Evolutionary conservation across 2,797 vertebrate species (phyloP).

Genomic region (Rhyacichthys aspro): DNA sequence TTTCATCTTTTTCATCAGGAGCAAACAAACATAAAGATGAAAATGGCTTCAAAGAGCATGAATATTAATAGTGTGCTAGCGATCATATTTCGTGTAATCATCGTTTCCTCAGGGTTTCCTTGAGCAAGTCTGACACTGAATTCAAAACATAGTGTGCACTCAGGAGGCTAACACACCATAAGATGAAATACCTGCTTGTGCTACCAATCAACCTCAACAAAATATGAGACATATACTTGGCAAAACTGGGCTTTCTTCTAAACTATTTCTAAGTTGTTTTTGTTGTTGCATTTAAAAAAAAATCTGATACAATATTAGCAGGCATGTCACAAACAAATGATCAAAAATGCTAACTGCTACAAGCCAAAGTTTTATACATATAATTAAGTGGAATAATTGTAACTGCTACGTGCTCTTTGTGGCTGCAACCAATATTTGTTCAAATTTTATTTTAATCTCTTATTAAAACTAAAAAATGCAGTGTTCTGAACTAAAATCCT

Average conservation of each 20-base stretch:
- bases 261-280: too few relatives aligned
- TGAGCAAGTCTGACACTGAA: constrained; percentile 70
- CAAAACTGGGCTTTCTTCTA: constrained; percentile 37
- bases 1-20: constrained; percentile 92
- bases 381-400: too few relatives aligned
- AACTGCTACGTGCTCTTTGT: too few relatives aligned
- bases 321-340: too few relatives aligned
- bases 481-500: background rate
- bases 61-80: constrained; percentile 76
- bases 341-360: too few relatives aligned
- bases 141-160: constrained; percentile 74
- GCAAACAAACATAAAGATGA: constrained; percentile 80
- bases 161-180: constrained; percentile 58
- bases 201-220: constrained; percentile 49
- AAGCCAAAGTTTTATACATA: too few relatives aligned
- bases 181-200: constrained; percentile 76
- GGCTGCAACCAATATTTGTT: background rate
- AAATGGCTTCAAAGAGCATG: constrained; percentile 82
- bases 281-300: too few relatives aligned
- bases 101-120: constrained; percentile 78
- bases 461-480: background rate
- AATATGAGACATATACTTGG: constrained; percentile 45
- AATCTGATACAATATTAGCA: too few relatives aligned
- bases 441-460: too few relatives aligned
- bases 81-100: constrained; percentile 73